phyloP scores from a whole-genome alignment of 2,888 invertebrate genomes.

The Cenopis cana region DNA sequence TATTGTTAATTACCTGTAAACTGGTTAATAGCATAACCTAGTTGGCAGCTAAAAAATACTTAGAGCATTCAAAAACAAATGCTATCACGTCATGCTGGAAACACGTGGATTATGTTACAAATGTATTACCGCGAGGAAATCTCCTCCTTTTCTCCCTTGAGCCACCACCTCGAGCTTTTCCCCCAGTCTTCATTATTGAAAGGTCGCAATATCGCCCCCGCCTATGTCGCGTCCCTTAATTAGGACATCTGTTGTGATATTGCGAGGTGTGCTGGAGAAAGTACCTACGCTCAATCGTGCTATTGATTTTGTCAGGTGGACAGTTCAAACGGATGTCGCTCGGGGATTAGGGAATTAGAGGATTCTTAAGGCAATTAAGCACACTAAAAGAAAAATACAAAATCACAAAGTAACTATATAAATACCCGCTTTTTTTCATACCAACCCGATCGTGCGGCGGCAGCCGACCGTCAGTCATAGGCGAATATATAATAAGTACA shows the following conservation, averaged over 20 bases:
- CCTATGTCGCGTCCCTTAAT: constrained; percentile 76
- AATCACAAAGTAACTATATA: too few relatives aligned
- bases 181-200: constrained; percentile 80
- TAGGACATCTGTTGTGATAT: constrained; percentile 81
- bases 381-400: too few relatives aligned
- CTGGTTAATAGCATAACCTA: too few relatives aligned
- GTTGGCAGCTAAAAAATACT: too few relatives aligned
- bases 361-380: background rate
- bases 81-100: too few relatives aligned
- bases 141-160: constrained; percentile 39
- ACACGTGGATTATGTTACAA: too few relatives aligned
- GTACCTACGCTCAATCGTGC: constrained; percentile 44
- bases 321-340: constrained; percentile 13
- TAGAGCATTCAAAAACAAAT: too few relatives aligned
- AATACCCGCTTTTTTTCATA: too few relatives aligned
- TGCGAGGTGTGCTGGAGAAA: constrained; percentile 71
- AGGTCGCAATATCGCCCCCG: constrained; percentile 77
- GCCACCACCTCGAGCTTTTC: constrained; percentile 54
- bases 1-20: too few relatives aligned
- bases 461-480: too few relatives aligned
- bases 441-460: too few relatives aligned
- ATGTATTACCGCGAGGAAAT: background rate
- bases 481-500: too few relatives aligned
- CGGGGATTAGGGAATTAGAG: background rate
- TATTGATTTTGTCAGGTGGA: constrained; percentile 28